A percentile compares a stretch with the other conserved stretches of the same genome.
phyloP scores from a whole-genome alignment of 1,140 invertebrate species.

The Drosophila kanapiae region DNA sequence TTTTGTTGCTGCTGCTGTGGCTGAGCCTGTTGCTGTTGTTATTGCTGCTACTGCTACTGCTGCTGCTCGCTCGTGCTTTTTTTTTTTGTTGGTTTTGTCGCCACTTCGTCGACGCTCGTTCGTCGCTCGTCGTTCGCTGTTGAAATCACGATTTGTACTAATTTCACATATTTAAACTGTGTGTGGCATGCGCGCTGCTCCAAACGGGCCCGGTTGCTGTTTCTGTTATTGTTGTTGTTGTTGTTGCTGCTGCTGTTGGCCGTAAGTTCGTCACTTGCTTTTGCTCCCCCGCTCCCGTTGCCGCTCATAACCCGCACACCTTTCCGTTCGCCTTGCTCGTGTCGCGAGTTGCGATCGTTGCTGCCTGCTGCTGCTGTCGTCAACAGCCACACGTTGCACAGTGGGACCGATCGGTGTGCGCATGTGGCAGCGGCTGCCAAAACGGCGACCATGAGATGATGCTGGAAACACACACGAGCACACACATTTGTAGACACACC shows the following conservation, averaged over 20 bases:
- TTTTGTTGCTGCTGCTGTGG: slow-evolving; percentile 18
- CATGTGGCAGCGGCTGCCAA: slow-evolving; percentile 72
- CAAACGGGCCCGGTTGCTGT: slow-evolving; percentile 78
- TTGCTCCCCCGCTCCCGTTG: slow-evolving; percentile 49
- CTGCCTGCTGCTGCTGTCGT: slow-evolving; percentile 59
- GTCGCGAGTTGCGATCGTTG: slow-evolving; percentile 69
- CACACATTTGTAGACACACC: slow-evolving; percentile 6
- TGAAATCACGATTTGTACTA: slow-evolving; percentile 85
- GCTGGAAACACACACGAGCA: slow-evolving; percentile 37
- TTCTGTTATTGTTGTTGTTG: slow-evolving; percentile 56
- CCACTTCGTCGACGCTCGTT: slow-evolving; percentile 70
- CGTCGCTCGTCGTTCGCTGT: slow-evolving; percentile 84
- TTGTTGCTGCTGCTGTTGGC: slow-evolving; percentile 67
- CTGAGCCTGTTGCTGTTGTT: slow-evolving; percentile 45
- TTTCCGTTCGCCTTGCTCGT: slow-evolving; percentile 68
- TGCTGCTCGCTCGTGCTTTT: slow-evolving; percentile 41
- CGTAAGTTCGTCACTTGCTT: slow-evolving; percentile 81
- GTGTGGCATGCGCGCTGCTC: slow-evolving; percentile 84
- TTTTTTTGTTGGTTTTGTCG: slow-evolving; percentile 55
- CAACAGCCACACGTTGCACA: slow-evolving; percentile 81
- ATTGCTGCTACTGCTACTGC: slow-evolving; percentile 43
- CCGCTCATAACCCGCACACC: slow-evolving; percentile 51
- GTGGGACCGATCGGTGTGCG: slow-evolving; percentile 63
- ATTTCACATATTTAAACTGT: slow-evolving; percentile 85
- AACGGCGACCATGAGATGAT: slow-evolving; percentile 49